phyloP scores from a whole-genome alignment of 2,113 vertebrate genomes.

The Tiliqua scincoides region DNA sequence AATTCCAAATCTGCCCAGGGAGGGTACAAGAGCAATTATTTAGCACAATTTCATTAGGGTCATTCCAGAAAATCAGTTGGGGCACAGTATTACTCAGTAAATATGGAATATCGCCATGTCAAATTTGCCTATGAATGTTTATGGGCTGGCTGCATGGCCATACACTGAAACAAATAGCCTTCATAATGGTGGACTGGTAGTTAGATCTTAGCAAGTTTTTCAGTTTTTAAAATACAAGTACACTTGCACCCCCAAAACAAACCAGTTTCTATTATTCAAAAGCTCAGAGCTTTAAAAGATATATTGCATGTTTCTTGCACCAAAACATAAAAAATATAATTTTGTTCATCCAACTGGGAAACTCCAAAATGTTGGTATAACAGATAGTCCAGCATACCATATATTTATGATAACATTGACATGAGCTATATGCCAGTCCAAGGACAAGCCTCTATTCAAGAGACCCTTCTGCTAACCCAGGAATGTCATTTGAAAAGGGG shows the following conservation, averaged over 20 bases:
- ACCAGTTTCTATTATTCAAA: neutral
- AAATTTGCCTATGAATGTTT: neutral
- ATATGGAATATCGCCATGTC: neutral
- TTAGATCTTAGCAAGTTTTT: neutral
- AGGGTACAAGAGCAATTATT: neutral
- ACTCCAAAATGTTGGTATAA: no score
- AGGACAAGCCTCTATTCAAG: neutral
- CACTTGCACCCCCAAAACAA: neutral
- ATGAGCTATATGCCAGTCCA: neutral
- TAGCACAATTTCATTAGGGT: neutral
- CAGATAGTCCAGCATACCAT: neutral
- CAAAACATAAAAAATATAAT: neutral
- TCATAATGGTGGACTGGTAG: neutral
- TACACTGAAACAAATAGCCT: neutral
- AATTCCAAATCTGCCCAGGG: neutral
- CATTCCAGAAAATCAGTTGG: neutral
- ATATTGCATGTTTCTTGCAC: neutral
- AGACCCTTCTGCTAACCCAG: neutral
- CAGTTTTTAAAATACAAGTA: neutral
- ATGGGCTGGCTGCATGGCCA: neutral
- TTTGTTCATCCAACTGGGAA: no score
- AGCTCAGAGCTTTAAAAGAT: neutral
- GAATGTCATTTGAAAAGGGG: neutral
- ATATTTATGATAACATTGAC: no score
- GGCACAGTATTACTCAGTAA: neutral